Base-by-base conservation (phyloP, 2,113 vertebrate species). In the Pteruthius melanotis region DNA sequence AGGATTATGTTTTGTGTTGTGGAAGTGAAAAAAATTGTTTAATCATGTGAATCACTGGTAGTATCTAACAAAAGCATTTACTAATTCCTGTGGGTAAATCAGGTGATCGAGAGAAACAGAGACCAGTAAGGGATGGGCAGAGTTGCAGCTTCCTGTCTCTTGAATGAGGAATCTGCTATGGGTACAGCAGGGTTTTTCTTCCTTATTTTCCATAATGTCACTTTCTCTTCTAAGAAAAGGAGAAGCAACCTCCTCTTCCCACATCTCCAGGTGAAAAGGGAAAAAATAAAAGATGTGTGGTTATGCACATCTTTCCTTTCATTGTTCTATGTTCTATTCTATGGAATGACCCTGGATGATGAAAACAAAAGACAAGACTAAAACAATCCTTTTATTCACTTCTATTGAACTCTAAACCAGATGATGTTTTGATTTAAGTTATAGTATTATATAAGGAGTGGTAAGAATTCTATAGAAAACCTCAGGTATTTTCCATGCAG, bases 61-160 rank as follows among this genome's bases (percentile, higher is more conserved):
- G 35, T 40, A 61, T 39, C 70, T 63, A 87, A 30, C 42, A 83
- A 85, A 83, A 89, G 24, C 50, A 6, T 87, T 69, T 91, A 76
- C 18, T 65, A 20, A 45, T 40, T 88, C 57, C 42, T 82, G n/a
- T n/a, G 26, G 22, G 10, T 83, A 90, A 93, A 72, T 94, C 63
- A 83, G 59, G 63, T 84, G 76, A 87, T 60, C 39, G 33, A 17
- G 52, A 81, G 28, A 94, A 83, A 68, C 44, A 95, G 74, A 77
- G 49, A 44, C 20, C 0, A 0, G 8, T 84, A 81, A 39, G 20
- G 26, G 30, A n/a, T 24, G 60, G 44, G 52, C 18, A 59, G 27
- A 78, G 9, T 20, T 4, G 2, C 37, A 83, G 37, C 30, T 77
- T 94, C 45, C 31, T 4, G 1, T 44, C n/a, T 61, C 18, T 33